Evolutionary conservation across 2,888 invertebrate species (phyloP).

Genomic region (Cryptosula pallasiana): DNA sequence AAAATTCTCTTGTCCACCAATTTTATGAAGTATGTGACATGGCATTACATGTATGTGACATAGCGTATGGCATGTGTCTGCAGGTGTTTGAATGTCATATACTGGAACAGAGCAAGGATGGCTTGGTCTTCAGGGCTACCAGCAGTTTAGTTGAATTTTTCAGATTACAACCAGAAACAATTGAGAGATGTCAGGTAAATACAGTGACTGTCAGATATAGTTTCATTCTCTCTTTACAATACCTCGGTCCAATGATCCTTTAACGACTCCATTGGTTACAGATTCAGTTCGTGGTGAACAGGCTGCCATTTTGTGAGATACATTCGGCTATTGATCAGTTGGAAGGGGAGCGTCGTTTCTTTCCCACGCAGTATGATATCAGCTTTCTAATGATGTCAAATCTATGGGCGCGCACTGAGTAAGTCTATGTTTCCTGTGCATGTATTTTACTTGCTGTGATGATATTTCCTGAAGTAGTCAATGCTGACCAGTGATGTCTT

Average conservation of each 20-base stretch:
- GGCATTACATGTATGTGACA: too few relatives aligned
- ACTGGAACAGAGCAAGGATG: conserved; percentile 24
- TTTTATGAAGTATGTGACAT: too few relatives aligned
- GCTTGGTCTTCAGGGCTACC: background rate
- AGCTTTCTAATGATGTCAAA: too few relatives aligned
- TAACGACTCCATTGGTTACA: conserved; percentile 29
- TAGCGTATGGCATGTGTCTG: too few relatives aligned
- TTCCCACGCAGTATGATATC: too few relatives aligned
- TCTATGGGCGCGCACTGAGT: too few relatives aligned
- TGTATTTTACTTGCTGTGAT: too few relatives aligned
- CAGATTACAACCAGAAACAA: background rate
- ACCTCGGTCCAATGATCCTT: background rate
- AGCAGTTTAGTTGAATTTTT: background rate
- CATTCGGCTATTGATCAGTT: conserved; percentile 74
- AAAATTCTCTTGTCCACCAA: too few relatives aligned
- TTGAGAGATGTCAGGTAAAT: background rate
- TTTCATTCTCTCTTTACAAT: background rate
- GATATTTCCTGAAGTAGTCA: too few relatives aligned
- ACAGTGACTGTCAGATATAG: background rate
- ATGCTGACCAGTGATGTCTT: too few relatives aligned
- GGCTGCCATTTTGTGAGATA: conserved; percentile 77
- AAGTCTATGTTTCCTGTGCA: too few relatives aligned
- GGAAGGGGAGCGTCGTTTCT: conserved; percentile 66
- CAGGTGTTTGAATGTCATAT: conserved; percentile 22
- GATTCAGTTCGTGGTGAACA: conserved; percentile 73